phyloP scores from a whole-genome alignment of 2,888 invertebrate species.

The Plebejus anna region DNA sequence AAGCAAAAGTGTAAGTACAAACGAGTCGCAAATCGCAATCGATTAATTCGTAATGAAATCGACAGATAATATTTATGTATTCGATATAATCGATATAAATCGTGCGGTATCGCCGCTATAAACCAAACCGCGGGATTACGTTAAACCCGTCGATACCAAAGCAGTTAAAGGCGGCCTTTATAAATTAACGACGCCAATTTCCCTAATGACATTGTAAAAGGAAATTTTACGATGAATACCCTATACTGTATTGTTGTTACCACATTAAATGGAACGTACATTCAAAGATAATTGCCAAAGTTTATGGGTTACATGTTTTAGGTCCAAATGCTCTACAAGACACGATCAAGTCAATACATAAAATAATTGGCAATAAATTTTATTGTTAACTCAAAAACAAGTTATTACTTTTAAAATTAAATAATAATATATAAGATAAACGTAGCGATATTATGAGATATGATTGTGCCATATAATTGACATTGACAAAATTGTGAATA shows the following conservation, averaged over 20 bases:
- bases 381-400: not conserved
- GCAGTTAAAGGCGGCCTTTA: constrained; percentile 67
- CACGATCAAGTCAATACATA: not conserved
- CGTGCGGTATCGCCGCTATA: constrained; percentile 64
- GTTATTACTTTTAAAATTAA: not conserved
- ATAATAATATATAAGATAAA: not conserved
- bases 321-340: not conserved
- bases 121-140: constrained; percentile 75
- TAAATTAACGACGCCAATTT: constrained; percentile 76
- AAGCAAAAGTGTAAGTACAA: too few species aligned
- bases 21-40: constrained; percentile 37
- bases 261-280: constrained; percentile 31
- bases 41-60: constrained; percentile 53
- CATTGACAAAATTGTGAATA: too few species aligned
- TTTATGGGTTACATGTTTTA: not conserved
- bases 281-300: constrained; percentile 28
- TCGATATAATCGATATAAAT: constrained; percentile 62
- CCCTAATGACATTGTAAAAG: constrained; percentile 78
- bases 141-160: constrained; percentile 71
- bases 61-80: constrained; percentile 55
- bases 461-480: too few species aligned
- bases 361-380: not conserved
- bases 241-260: constrained; percentile 40
- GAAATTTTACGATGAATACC: constrained; percentile 69
- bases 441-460: not conserved